phyloP scores from a whole-genome alignment of 64 coral and sea anemone species.

The Montipora capricornis region DNA sequence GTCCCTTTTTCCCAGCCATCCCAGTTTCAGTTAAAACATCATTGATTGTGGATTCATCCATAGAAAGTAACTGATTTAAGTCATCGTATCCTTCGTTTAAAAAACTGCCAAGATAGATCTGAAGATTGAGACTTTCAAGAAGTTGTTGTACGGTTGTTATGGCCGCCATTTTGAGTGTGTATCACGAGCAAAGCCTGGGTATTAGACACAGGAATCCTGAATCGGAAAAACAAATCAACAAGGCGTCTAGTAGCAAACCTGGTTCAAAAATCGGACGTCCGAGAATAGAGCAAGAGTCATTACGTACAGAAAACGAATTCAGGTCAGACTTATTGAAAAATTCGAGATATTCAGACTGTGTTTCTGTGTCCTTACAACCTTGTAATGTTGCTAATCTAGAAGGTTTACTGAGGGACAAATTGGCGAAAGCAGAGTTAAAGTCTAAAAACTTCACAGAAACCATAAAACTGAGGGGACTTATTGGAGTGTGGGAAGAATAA shows the following conservation, averaged over 20 bases:
- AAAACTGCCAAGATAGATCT: constrained; percentile 31
- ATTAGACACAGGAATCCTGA: too few relatives aligned
- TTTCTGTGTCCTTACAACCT: constrained; percentile 51
- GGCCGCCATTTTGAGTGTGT: too few relatives aligned
- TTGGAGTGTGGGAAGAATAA: constrained; percentile 43
- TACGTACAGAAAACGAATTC: constrained; percentile 40
- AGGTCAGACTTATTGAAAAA: constrained; percentile 41
- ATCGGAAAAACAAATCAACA: too few relatives aligned
- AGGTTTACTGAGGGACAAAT: constrained; percentile 28
- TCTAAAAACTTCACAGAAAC: not conserved
- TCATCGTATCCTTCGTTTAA: constrained; percentile 43
- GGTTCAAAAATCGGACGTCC: constrained; percentile 21
- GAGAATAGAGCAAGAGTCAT: constrained; percentile 30
- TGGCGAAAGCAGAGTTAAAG: constrained; percentile 35
- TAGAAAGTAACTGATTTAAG: constrained; percentile 51
- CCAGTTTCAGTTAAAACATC: constrained; percentile 51
- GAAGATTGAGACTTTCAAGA: constrained; percentile 46
- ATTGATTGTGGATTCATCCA: constrained; percentile 59
- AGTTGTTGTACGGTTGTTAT: constrained; percentile 5
- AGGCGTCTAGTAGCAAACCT: too few relatives aligned
- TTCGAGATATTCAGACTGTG: constrained; percentile 6
- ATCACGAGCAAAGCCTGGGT: too few relatives aligned
- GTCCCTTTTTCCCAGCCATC: constrained; percentile 44
- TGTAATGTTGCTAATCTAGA: constrained; percentile 44
- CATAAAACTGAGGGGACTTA: constrained; percentile 29